These are phyloP conservation scores for Pluvialis apricaria DNA, from an alignment of 2,113 vertebrate genomes.

Conservation along the genomic window DNA sequence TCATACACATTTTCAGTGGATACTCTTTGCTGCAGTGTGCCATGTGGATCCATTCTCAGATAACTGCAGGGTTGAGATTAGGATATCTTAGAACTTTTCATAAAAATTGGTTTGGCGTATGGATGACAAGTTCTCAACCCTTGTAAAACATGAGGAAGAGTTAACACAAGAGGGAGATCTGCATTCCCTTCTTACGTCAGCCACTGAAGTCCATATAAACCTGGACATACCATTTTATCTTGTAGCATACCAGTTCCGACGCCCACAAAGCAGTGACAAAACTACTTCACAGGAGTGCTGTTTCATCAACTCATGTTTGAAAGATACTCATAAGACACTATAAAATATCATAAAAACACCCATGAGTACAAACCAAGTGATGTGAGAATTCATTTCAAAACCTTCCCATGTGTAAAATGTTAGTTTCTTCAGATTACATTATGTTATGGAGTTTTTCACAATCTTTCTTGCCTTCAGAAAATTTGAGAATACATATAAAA, in stretches of 20 bases:
- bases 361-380: not conserved
- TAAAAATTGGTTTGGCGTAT: not conserved
- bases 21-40: not conserved
- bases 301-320: not conserved
- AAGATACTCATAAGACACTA: not conserved
- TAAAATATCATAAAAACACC: not conserved
- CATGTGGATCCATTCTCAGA: not conserved
- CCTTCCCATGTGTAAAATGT: not conserved
- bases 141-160: not conserved
- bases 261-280: not conserved
- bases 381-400: constrained; percentile 24
- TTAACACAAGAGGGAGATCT: not conserved
- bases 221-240: not conserved
- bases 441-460: not conserved
- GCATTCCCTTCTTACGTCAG: not conserved
- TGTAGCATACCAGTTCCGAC: not conserved
- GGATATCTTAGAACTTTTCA: not conserved
- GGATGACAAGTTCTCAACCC: not conserved
- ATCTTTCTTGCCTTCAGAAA: constrained; percentile 16
- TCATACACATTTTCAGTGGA: not conserved
- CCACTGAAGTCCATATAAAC: not conserved
- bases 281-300: not conserved
- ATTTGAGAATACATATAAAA: not conserved
- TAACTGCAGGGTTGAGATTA: not conserved
- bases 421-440: not conserved